Base-by-base conservation (phyloP, 2,113 vertebrate genomes). In the Prolemur simus region DNA sequence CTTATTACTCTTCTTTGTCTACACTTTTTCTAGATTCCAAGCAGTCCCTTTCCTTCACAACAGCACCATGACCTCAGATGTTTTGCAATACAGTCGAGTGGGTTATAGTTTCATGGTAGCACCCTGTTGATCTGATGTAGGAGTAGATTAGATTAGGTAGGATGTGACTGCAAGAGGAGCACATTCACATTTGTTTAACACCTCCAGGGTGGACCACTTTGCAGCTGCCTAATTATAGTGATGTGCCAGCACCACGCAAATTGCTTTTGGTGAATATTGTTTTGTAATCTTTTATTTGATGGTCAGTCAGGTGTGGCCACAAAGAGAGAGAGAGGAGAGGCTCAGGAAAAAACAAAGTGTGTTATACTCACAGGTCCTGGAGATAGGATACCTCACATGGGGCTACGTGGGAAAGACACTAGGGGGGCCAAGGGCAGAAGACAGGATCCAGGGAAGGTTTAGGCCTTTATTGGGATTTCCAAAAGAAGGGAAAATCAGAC, bases 71-170 rank as follows among this genome's bases (percentile, higher is more conserved):
- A 96, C 63, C 17, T 93, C 95, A 71, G 71, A 27, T 58, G 34
- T 97, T 96, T 96, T 77, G 8, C 8, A 95, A 92, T 9, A 49
- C 56, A 87, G 5, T 0, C 37, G 71, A 78, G 85, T 94, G 68
- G 64, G 93, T 47, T 87, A 69, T 7, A 52, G 94, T 97, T 98
- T 97, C 97, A 86, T 76, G 77, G 73, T 77, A 68, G 95, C 93
- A 73, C 85, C 91, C 76, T 92, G 37, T 71, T 39, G n/a, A 37
- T 32, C 52, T 82, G 60, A 76, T 27, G 12, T 4, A 71, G 86
- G 34, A 34, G 47, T 66, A 20, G 80, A 92, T 87, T 49, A 90
- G 64, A 90, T 85, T 23, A 94, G 73, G 77, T 25, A 54, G n/a
- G 37, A 39, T 25, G 39, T 66, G 56, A 27, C 2, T 56, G 74